Evolutionary conservation across 1,140 invertebrate genomes (phyloP).

Genomic region (Drosophila lowei): DNA sequence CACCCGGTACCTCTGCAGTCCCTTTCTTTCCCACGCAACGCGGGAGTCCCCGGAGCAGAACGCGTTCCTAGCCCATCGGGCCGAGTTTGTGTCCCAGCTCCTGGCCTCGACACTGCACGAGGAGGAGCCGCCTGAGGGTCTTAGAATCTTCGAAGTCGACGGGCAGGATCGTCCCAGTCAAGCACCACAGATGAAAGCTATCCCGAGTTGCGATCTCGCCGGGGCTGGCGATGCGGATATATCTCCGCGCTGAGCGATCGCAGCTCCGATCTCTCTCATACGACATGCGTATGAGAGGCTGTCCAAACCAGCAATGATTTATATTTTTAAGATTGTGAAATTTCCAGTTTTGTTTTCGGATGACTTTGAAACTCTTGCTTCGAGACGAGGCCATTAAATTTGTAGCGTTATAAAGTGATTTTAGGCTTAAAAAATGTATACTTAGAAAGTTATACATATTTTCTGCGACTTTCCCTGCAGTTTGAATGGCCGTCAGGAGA

Average conservation of each 20-base stretch:
- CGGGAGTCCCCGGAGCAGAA: constrained; percentile 17
- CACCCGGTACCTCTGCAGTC: constrained; percentile 54
- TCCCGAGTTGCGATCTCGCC: constrained; percentile 26
- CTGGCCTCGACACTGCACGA: constrained; percentile 55
- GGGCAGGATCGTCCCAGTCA: background rate
- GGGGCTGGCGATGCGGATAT: constrained; percentile 60
- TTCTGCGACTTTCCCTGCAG: no score
- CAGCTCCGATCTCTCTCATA: background rate
- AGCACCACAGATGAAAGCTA: constrained; percentile 14
- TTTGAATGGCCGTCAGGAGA: no score
- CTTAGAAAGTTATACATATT: no score
- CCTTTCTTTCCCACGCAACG: constrained; percentile 16
- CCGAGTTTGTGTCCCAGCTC: constrained; percentile 65
- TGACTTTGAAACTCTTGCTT: no score
- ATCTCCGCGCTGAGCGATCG: constrained; percentile 10
- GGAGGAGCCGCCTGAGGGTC: constrained; percentile 33
- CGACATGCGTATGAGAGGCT: constrained; percentile 12
- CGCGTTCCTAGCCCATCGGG: constrained; percentile 46
- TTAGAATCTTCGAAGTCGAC: background rate
- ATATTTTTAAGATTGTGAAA: constrained; percentile 2
- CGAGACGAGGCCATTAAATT: no score
- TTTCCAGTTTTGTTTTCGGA: background rate
- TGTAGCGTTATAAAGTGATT: no score
- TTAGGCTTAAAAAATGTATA: no score
- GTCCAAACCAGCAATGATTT: background rate